Percentiles rank a stretch among this genome's conserved stretches.
Conservation (phyloP, 2,888 invertebrate genomes). For the Lepidocyrtinus sp. region DNA sequence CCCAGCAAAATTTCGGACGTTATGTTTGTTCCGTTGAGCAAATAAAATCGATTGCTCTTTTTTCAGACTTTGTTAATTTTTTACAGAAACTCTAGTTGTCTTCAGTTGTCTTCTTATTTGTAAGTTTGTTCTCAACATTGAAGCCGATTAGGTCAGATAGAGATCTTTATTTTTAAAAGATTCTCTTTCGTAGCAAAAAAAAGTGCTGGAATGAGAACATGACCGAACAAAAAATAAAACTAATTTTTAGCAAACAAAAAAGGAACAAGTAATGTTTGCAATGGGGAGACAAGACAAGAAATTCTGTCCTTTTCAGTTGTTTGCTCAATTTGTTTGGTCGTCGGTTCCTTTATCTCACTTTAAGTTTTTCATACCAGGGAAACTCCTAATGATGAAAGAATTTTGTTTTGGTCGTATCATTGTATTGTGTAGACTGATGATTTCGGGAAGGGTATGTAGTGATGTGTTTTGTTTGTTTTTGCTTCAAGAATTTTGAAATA, state of each 20-base stretch:
- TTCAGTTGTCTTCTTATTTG: no score
- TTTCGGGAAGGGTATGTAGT: neutral
- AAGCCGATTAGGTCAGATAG: neutral
- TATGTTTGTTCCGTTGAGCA: no score
- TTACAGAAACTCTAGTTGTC: no score
- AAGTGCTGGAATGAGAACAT: neutral
- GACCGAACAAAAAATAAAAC: neutral
- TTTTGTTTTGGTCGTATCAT: neutral
- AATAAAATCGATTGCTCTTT: no score
- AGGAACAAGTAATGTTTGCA: neutral
- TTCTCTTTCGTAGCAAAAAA: neutral
- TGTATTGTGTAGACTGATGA: neutral
- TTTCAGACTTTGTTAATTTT: no score
- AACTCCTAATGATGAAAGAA: neutral
- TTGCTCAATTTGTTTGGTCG: neutral
- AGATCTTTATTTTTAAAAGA: neutral
- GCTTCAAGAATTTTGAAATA: neutral
- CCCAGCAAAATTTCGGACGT: no score
- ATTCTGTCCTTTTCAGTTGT: neutral
- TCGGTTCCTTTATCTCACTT: constrained; percentile 4
- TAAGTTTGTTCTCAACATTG: no score
- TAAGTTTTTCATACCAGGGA: neutral
- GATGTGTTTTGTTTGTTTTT: constrained; percentile 4
- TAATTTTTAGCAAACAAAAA: neutral
- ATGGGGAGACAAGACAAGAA: neutral